phyloP scores from a whole-genome alignment of 2,113 vertebrate genomes.

The Thomomys bottae region DNA sequence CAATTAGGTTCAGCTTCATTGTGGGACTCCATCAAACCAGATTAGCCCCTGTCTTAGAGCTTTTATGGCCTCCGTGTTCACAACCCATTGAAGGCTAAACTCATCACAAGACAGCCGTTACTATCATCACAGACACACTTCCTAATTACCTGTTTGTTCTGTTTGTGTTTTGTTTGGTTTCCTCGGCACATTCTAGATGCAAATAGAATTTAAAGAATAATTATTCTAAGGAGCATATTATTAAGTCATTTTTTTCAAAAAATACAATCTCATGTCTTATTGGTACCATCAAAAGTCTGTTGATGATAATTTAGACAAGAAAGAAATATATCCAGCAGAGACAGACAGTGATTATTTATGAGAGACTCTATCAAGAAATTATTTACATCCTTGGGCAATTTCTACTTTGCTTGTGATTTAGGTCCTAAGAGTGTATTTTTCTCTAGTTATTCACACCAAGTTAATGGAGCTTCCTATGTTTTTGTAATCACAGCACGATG shows the following conservation, averaged over 20 bases:
- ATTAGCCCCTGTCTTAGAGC: conserved; percentile 43
- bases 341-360: conserved; percentile 65
- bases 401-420: conserved; percentile 64
- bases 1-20: neutral
- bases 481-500: conserved; percentile 5
- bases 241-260: conserved; percentile 74
- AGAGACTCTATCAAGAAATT: conserved; percentile 50
- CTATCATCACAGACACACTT: neutral
- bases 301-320: conserved; percentile 65
- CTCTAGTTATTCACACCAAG: conserved; percentile 51
- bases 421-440: conserved; percentile 43
- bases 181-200: conserved; percentile 39
- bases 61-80: neutral
- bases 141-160: conserved; percentile 60
- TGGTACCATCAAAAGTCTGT: conserved; percentile 57
- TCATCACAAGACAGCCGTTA: neutral
- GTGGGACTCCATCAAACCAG: neutral
- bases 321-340: conserved; percentile 58
- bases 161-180: conserved; percentile 66
- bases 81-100: neutral
- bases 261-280: conserved; percentile 32
- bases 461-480: conserved; percentile 33
- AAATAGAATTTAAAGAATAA: conserved; percentile 79
- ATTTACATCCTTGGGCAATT: conserved; percentile 73
- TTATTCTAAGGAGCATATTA: conserved; percentile 67